Base-by-base conservation (phyloP, 2,888 invertebrate species). In the Malthinus flaveolus region DNA sequence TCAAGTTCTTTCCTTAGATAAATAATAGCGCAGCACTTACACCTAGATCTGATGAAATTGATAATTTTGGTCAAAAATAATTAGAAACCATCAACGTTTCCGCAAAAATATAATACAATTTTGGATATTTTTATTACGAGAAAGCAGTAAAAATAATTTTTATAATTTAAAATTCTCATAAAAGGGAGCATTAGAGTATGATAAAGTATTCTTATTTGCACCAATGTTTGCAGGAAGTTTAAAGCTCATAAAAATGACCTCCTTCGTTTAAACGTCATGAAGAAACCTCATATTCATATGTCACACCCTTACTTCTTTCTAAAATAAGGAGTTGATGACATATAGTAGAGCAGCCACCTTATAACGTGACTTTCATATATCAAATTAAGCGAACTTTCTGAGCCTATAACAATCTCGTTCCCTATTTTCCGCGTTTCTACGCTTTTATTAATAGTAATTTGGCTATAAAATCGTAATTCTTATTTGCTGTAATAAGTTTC, bases 211-310 rank as follows among this genome's bases (percentile, higher is more conserved):
- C 23, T 23, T 23, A 23, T 23, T 23, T 23, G 23, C 23, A 23
- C 23, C 23, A 23, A 23, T 23, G 23, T 23, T 23, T 3, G 2
- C 23, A 23, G 23, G 5, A 23, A 23, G 23, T 23, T 23, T 23
- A 23, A 64, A 59, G 59, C 66, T 68, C 66, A 64, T 69, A 69
- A 70, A 70, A 70, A 71, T 70, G 68, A 70, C 71, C 71, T 66
- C 68, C 60, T 66, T 63, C 65, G 61, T 53, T 50, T 66, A 66
- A 66, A 65, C 69, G 71, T 72, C 72, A 65, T 64, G 62, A 66
- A 66, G 68, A 68, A 68, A 68, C 64, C 69, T 68, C 70, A 71
- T 72, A 71, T 71, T 70, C 69, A 71, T 71, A 72, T 70, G 71
- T 72, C 72, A 72, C 66, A 66, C 63, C 62, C 66, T 63, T 64